Evolutionary conservation across 2,113 vertebrate species (phyloP).

Genomic region (Zosterops pallidus): DNA sequence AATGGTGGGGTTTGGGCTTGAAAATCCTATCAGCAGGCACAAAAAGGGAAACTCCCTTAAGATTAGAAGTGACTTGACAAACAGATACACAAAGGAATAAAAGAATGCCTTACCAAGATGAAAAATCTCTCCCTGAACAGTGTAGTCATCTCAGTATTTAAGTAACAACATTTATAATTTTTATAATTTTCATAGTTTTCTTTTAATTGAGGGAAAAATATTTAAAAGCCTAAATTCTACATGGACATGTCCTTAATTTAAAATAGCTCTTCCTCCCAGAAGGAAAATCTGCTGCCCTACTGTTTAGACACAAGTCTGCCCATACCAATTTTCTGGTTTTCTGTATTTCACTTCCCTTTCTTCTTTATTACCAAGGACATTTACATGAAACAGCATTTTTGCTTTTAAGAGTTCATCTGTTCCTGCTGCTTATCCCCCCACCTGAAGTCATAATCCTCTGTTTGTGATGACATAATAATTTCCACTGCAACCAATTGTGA

Average conservation of each 20-base stretch:
- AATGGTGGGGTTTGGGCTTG: not conserved
- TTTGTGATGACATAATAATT: slow-evolving; percentile 38
- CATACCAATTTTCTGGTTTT: slow-evolving; percentile 34
- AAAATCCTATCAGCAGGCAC: not conserved
- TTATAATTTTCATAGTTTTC: not conserved
- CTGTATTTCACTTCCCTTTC: slow-evolving; percentile 17
- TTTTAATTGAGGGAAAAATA: not conserved
- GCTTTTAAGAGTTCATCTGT: slow-evolving; percentile 47
- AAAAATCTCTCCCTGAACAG: not conserved
- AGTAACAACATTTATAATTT: not conserved
- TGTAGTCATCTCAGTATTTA: not conserved
- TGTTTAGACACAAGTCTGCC: slow-evolving; percentile 26
- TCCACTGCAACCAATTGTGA: slow-evolving; percentile 46
- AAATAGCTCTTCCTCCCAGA: slow-evolving; percentile 44
- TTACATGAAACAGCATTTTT: slow-evolving; percentile 45
- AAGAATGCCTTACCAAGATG: not conserved
- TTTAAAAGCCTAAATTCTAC: not conserved
- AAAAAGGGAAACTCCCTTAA: not conserved
- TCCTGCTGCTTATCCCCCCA: slow-evolving; percentile 46
- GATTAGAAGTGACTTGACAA: slow-evolving; percentile 5
- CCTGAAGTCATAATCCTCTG: slow-evolving; percentile 54
- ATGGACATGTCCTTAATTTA: slow-evolving; percentile 3
- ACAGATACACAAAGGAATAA: not conserved
- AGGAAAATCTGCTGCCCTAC: slow-evolving; percentile 38
- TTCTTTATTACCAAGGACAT: slow-evolving; percentile 34